These are phyloP conservation scores for Grus americana DNA, from an alignment of 2,113 vertebrate species.

Conservation along the genomic window DNA sequence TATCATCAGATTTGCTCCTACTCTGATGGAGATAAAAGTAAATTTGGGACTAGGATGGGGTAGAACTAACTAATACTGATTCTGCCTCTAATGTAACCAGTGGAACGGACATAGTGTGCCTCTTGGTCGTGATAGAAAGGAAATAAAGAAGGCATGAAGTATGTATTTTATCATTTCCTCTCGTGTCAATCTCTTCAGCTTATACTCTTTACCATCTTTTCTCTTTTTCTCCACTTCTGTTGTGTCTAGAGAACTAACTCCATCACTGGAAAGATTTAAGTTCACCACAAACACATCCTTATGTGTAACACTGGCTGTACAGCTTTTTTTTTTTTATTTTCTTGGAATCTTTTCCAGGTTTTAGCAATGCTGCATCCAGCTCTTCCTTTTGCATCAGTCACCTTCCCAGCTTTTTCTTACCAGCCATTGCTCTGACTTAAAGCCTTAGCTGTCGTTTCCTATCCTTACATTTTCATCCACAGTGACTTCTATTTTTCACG, in stretches of 20 bases:
- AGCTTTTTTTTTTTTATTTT: not conserved
- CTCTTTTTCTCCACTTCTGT: not conserved
- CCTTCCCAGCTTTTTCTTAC: not conserved
- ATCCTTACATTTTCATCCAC: not conserved
- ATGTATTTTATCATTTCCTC: accelerated
- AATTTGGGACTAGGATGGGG: not conserved
- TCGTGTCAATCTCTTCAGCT: not conserved
- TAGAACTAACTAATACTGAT: not conserved
- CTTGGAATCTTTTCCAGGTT: not conserved
- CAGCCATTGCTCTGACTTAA: not conserved
- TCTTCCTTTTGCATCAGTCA: not conserved
- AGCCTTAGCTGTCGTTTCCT: not conserved
- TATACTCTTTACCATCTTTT: not conserved
- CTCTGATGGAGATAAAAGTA: not conserved
- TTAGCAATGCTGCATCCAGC: not conserved
- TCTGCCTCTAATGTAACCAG: accelerated
- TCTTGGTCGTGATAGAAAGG: not conserved
- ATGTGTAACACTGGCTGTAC: not conserved
- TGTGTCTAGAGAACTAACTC: not conserved
- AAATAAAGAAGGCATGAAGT: not conserved
- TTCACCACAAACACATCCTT: not conserved
- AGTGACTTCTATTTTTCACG: not conserved
- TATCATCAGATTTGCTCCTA: not conserved
- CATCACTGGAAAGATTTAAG: not conserved
- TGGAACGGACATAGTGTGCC: not conserved